Evolutionary conservation across 1,140 invertebrate species (phyloP), one percentile per base, ranked within the genome.

Genomic region (Geopemphigus sp.): DNA sequence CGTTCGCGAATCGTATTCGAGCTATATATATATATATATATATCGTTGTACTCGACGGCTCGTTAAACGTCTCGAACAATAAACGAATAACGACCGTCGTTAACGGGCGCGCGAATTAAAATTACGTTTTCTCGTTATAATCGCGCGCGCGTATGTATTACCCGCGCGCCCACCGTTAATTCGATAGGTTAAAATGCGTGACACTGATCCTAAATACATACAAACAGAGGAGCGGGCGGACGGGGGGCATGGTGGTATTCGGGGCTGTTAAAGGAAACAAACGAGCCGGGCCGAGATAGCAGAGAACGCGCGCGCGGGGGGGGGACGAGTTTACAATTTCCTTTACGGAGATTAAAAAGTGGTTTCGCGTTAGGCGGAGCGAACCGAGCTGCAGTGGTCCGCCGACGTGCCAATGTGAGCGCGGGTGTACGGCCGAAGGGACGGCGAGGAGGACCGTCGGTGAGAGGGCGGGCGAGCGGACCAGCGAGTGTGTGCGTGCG

Each of bases 331-430:
- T 57, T 74, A 47, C 72, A 57, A 57, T 74, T 57, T 57, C 70
- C 50, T 59, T 17, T 54, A 39, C 3, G n/a, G 72, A 76, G 72
- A 76, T 76, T 76, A 76, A 76, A 76, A 76, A 76, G 72, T 15
- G 72, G 72, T 76, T 76, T 76, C 5, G n/a, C n/a, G 54, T 56
- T 59, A 76, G 72, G 72, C 54, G 72, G 72, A 54, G 70, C 45
- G 17, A 61, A 29, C 57, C 24, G 39, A 74, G 53, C 24, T 39
- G 47, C 14, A 12, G 5, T 1, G 47, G 26, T 56, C 19, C 24
- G 19, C 47, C 29, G 24, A 76, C 45, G 57, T 22, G 45, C 57
- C 24, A 24, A 50, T 19, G 66, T 47, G 32, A 68, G 22, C 64
- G n/a, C 26, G 1, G 6, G 61, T 12, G 5, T 63, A 63, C 39